These are phyloP conservation scores for Casuarius casuarius DNA, from an alignment of 2,113 vertebrate genomes.

Conservation along the genomic window DNA sequence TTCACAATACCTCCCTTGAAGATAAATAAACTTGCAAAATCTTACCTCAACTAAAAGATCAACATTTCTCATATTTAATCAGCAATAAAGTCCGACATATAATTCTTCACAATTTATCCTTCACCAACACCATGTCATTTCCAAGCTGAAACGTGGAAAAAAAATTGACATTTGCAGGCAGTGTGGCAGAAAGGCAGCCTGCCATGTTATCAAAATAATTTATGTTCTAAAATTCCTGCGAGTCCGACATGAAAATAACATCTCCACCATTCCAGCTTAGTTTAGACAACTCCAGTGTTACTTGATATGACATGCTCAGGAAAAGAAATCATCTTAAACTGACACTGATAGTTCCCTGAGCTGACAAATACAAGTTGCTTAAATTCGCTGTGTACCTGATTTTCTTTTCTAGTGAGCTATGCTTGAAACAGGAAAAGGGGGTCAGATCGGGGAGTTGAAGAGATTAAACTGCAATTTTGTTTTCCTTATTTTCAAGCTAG, in stretches of 20 bases:
- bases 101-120: slow-evolving; percentile 63
- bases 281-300: slow-evolving; percentile 56
- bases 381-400: not conserved
- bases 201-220: slow-evolving; percentile 75
- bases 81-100: slow-evolving; percentile 51
- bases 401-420: slow-evolving; percentile 2
- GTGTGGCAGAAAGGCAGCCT: slow-evolving; percentile 65
- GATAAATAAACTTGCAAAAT: slow-evolving; percentile 62
- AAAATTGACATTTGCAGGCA: slow-evolving; percentile 59
- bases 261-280: slow-evolving; percentile 32
- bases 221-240: slow-evolving; percentile 72
- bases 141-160: slow-evolving; percentile 50
- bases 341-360: not conserved
- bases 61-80: slow-evolving; percentile 69
- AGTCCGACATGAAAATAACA: slow-evolving; percentile 63
- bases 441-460: slow-evolving; percentile 49
- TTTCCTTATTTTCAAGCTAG: slow-evolving; percentile 24
- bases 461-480: slow-evolving; percentile 63
- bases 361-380: slow-evolving; percentile 13
- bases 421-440: slow-evolving; percentile 50
- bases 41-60: slow-evolving; percentile 52
- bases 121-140: slow-evolving; percentile 65
- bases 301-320: not conserved
- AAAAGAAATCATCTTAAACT: slow-evolving; percentile 42
- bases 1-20: slow-evolving; percentile 22